These are phyloP conservation scores for Neomonachus schauinslandi DNA, from an alignment of 2,113 vertebrate species.

Conservation along the genomic window DNA sequence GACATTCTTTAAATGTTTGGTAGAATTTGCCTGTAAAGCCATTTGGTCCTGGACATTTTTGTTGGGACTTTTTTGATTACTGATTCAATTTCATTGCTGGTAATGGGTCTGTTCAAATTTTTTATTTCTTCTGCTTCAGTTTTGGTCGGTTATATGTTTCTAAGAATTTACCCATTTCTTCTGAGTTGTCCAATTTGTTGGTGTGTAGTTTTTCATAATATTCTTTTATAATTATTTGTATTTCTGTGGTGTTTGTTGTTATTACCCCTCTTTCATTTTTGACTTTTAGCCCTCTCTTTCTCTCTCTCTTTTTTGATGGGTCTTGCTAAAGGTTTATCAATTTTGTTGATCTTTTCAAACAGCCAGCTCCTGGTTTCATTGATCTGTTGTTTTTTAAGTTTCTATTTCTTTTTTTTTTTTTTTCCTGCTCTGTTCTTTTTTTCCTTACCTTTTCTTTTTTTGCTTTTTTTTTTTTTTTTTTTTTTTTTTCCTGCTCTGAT, in stretches of 20 bases:
- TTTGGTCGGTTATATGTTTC: neutral
- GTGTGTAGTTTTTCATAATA: neutral
- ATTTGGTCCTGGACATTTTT: neutral
- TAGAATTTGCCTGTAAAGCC: neutral
- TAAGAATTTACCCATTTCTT: neutral
- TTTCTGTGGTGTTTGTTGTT: neutral
- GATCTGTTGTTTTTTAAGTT: neutral
- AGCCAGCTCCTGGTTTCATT: neutral
- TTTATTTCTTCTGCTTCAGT: neutral
- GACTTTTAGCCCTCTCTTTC: neutral
- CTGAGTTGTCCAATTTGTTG: neutral
- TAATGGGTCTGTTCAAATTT: neutral
- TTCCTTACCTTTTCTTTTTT: neutral
- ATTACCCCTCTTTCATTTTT: neutral
- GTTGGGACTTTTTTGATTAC: neutral
- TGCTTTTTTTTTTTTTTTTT: neutral
- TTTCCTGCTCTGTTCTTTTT: neutral
- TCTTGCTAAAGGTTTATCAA: neutral
- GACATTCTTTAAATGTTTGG: neutral
- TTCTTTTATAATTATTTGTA: neutral
- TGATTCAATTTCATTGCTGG: neutral
- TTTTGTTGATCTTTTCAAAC: neutral
- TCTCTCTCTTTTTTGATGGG: neutral
- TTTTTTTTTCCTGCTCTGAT: neutral
- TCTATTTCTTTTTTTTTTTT: neutral